Evolutionary conservation across 2,113 vertebrate species (phyloP), one percentile per base, ranked within the genome.

Genomic region (Rhabdornis inornatus): DNA sequence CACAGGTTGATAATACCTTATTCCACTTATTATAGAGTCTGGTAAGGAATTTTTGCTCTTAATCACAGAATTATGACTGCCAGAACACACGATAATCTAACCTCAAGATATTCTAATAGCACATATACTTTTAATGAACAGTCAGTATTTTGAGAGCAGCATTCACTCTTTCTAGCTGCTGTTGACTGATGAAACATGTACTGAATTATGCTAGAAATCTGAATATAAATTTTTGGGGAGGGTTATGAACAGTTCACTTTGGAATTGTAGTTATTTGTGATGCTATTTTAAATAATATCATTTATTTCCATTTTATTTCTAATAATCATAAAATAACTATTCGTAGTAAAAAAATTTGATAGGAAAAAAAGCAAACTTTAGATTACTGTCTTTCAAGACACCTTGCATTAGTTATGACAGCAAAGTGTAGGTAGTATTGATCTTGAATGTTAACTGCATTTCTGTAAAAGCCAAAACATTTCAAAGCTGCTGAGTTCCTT

Each of bases 221-320:
- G 22, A 44, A 53, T 47, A 27, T 44, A 35, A 40, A 14, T 49
- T 82, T 45, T 10, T 7, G 3, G 1, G 1, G 0, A 11, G 0
- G 6, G 5, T 65, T 84, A 28, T 53, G 13, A 83, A 35, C 17
- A 69, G 52, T 55, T 89, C 7, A 10, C 13, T 64, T 92, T 47
- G 44, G 7, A 89, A 64, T 55, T 60, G 8, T 23, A 55, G 31
- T 59, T 61, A 53, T 60, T 47, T 74, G 13, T 78, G 24, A 13
- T 71, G 5, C 9, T 66, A 19, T 76, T 83, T 80, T 49, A 47
- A 90, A 50, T 17, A 72, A 18, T 33, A 35, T 22, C 49, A 8
- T 53, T 69, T 65, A n/a, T 63, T 69, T 63, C 10, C 8, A 9
- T 71, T 42, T 56, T 76, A 44, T 83, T 91, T 80, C 42, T 84